A percentile compares a stretch with the other conserved stretches of the same genome.
Conservation (phyloP, 2,888 invertebrate species). For the Chesias legatella region DNA sequence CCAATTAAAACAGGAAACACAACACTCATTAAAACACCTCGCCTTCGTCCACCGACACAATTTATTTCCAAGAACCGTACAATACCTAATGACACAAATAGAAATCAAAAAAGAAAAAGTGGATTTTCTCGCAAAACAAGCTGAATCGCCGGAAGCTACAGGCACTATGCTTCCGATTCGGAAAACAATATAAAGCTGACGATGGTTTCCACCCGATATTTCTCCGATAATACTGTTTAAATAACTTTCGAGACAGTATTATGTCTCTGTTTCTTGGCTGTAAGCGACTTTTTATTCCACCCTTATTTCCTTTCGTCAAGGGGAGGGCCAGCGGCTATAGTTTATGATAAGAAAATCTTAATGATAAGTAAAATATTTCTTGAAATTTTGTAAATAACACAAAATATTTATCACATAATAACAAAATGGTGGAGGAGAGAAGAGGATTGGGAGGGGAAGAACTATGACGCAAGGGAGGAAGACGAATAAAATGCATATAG, state of each 20-base stretch:
- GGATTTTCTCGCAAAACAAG: constrained; percentile 60
- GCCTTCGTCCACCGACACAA: constrained; percentile 1
- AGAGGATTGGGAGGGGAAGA: no score
- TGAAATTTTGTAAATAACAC: no score
- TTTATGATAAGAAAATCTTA: constrained; percentile 3
- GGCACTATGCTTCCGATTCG: constrained; percentile 66
- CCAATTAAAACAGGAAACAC: constrained; percentile 13
- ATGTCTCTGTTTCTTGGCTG: constrained; percentile 34
- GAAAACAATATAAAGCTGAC: constrained; percentile 70
- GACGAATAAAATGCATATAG: no score
- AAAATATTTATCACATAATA: no score
- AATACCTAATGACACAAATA: constrained; percentile 39
- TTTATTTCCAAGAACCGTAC: constrained; percentile 24
- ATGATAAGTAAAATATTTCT: no score
- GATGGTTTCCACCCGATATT: constrained; percentile 56
- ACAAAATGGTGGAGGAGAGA: no score
- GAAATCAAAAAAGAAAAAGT: constrained; percentile 49
- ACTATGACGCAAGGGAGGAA: no score
- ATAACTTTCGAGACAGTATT: constrained; percentile 46
- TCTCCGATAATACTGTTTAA: constrained; percentile 61
- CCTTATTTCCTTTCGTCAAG: constrained; percentile 21
- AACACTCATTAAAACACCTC: constrained; percentile 16
- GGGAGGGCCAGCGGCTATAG: constrained; percentile 3
- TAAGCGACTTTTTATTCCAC: constrained; percentile 25
- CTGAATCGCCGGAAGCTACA: constrained; percentile 62